phyloP scores from a whole-genome alignment of 2,888 invertebrate species.

The Aphrophora alni region DNA sequence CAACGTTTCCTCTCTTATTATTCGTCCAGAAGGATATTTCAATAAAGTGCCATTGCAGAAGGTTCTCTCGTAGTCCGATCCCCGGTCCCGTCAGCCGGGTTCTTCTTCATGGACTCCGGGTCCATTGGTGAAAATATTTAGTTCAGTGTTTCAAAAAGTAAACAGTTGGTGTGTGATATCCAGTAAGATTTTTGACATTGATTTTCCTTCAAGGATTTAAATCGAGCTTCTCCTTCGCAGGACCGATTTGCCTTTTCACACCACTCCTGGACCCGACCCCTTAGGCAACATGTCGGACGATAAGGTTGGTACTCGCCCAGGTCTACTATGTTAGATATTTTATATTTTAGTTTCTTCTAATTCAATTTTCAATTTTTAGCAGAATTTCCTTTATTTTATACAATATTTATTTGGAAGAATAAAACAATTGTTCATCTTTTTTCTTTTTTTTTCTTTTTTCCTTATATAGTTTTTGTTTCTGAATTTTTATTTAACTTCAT shows the following conservation, averaged over 20 bases:
- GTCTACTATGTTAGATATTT: too few species aligned
- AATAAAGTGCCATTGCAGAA: slow-evolving; percentile 49
- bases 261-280: slow-evolving; percentile 52
- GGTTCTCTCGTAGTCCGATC: slow-evolving; percentile 21
- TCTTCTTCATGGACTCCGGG: slow-evolving; percentile 32
- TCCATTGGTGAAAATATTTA: slow-evolving; percentile 2
- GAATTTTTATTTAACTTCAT: too few species aligned
- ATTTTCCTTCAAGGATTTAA: slow-evolving; percentile 13
- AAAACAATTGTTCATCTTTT: too few species aligned
- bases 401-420: too few species aligned
- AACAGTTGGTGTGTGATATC: background rate
- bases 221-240: slow-evolving; percentile 59
- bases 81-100: slow-evolving; percentile 31
- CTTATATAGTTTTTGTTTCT: too few species aligned
- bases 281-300: slow-evolving; percentile 42
- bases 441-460: too few species aligned
- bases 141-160: background rate
- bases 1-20: slow-evolving; percentile 26
- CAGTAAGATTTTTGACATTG: background rate
- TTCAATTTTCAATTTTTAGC: too few species aligned
- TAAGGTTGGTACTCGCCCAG: slow-evolving; percentile 40
- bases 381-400: too few species aligned
- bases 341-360: too few species aligned
- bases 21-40: slow-evolving; percentile 42
- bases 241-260: slow-evolving; percentile 49